phyloP scores from a whole-genome alignment of 2,797 vertebrate species.

The Xerus rutilus region DNA sequence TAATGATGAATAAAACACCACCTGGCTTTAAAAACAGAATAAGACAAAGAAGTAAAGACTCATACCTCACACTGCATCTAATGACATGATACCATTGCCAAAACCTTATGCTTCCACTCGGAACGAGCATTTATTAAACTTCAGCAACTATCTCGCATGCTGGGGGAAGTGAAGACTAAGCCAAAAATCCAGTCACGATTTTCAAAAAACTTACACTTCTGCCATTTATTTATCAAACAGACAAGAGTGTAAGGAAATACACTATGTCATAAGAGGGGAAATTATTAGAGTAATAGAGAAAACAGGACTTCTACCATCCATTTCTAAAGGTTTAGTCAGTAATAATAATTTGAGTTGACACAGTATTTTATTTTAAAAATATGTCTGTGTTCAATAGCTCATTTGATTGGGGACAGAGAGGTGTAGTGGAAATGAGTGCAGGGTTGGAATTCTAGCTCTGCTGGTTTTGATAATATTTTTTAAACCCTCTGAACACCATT shows the following conservation, averaged over 20 bases:
- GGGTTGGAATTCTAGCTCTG: background rate
- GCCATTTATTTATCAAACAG: background rate
- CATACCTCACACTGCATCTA: background rate
- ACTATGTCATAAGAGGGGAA: background rate
- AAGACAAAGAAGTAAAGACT: background rate
- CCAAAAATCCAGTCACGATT: background rate
- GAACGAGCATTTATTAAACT: background rate
- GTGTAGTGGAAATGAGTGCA: background rate
- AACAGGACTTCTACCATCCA: background rate
- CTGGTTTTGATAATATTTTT: background rate
- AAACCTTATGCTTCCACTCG: background rate
- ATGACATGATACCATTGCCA: background rate
- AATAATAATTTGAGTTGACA: background rate
- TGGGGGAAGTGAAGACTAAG: background rate
- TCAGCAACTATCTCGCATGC: background rate
- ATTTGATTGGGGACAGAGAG: background rate
- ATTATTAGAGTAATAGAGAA: background rate
- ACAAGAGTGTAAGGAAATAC: background rate
- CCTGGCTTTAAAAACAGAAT: background rate
- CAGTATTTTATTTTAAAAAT: conserved; percentile 2
- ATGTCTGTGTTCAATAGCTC: background rate
- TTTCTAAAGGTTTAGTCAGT: background rate
- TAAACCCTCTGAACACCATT: background rate
- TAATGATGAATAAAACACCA: background rate
- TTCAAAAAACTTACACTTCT: background rate